phyloP scores from a whole-genome alignment of 1,140 invertebrate genomes.

The Luehdorfia chinensis region DNA sequence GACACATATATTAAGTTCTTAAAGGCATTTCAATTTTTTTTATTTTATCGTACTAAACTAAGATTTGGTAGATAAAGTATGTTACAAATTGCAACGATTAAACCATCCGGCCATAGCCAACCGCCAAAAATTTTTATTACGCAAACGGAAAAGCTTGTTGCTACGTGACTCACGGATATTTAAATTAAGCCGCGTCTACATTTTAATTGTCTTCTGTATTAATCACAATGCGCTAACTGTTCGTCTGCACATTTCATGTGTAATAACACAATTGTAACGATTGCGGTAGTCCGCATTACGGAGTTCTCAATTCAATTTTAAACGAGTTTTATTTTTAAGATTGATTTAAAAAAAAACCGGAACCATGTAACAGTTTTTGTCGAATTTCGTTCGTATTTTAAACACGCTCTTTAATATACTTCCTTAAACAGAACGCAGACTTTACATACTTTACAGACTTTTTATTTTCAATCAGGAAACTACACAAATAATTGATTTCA shows the following conservation, averaged over 20 bases:
- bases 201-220: constrained; percentile 12
- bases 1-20: too few relatives aligned
- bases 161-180: constrained; percentile 5
- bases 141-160: constrained; percentile 3
- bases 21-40: too few relatives aligned
- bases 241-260: constrained; percentile 7
- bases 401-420: too few relatives aligned
- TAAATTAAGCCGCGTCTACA: constrained; percentile 6
- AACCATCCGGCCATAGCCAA: neutral
- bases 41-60: too few relatives aligned
- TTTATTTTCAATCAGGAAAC: too few relatives aligned
- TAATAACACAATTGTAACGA: constrained; percentile 9
- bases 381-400: too few relatives aligned
- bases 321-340: constrained; percentile 10
- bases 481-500: too few relatives aligned
- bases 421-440: too few relatives aligned
- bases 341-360: constrained; percentile 5
- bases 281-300: constrained; percentile 11
- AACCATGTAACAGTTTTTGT: neutral
- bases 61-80: too few relatives aligned
- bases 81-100: too few relatives aligned
- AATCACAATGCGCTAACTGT: constrained; percentile 6
- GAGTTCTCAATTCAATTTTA: constrained; percentile 6
- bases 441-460: too few relatives aligned
- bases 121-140: constrained; percentile 1